phyloP scores from a whole-genome alignment of 2,888 invertebrate species.

The Hyposoter didymator region DNA sequence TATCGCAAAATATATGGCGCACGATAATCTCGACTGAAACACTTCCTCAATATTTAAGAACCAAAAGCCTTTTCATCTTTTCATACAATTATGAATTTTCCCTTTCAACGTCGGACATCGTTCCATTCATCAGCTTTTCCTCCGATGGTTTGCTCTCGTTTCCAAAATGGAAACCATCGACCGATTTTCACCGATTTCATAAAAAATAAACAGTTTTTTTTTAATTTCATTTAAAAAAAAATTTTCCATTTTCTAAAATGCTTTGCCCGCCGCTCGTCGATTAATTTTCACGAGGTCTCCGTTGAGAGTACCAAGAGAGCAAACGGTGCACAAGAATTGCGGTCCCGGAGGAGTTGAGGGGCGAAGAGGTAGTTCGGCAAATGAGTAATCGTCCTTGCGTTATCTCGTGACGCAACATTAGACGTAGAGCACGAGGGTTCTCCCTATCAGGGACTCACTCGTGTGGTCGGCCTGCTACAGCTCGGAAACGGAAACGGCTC shows the following conservation, averaged over 20 bases:
- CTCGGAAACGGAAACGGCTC: constrained; percentile 66
- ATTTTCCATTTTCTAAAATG: neutral
- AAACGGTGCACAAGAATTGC: constrained; percentile 31
- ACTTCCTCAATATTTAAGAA: neutral
- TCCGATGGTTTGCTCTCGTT: no score
- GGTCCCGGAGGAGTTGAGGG: constrained; percentile 9
- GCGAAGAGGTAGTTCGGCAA: constrained; percentile 59
- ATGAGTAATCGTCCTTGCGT: constrained; percentile 72
- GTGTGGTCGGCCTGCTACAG: constrained; percentile 51
- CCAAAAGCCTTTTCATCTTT: neutral
- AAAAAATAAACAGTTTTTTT: no score
- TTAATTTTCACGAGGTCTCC: neutral
- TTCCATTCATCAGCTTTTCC: no score
- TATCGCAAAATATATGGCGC: neutral
- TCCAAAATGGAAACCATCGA: no score
- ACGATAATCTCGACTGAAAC: neutral
- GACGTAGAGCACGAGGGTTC: constrained; percentile 69
- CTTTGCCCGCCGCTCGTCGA: neutral
- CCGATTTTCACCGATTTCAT: no score
- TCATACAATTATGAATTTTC: no score
- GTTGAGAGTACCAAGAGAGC: constrained; percentile 6
- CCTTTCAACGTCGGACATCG: no score
- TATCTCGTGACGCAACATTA: constrained; percentile 74
- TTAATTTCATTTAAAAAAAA: no score
- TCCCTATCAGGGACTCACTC: constrained; percentile 56